phyloP scores from a whole-genome alignment of 2,888 invertebrate species.

The Lepas anatifera region DNA sequence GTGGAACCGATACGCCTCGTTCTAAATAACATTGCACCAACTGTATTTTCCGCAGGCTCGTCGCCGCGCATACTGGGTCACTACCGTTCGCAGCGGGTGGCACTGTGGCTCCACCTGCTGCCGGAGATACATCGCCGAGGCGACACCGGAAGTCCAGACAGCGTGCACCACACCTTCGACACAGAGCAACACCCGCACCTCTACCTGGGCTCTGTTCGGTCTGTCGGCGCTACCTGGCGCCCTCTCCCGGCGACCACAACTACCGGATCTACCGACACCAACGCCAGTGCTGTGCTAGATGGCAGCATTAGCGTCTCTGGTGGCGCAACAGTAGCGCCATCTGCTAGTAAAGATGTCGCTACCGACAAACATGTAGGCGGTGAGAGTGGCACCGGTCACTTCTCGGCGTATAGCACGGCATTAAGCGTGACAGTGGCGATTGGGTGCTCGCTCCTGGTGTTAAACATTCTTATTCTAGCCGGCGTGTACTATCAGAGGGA shows the following conservation, averaged over 20 bases:
- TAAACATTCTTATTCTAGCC: constrained; percentile 86
- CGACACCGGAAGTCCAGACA: constrained; percentile 36
- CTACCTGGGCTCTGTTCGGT: not conserved
- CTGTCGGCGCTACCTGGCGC: constrained; percentile 4
- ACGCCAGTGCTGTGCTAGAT: constrained; percentile 12
- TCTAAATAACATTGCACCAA: too few relatives aligned
- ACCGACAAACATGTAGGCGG: too few relatives aligned
- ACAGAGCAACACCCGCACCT: not conserved
- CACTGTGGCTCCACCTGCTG: constrained; percentile 89
- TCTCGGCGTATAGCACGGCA: constrained; percentile 63
- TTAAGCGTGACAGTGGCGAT: constrained; percentile 90
- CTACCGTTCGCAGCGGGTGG: constrained; percentile 86
- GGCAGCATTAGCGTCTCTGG: not conserved
- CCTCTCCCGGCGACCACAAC: constrained; percentile 5
- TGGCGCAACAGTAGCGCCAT: not conserved
- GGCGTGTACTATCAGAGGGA: constrained; percentile 55
- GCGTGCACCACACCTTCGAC: constrained; percentile 38
- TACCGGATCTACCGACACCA: not conserved
- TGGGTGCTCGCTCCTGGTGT: constrained; percentile 77
- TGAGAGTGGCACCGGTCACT: too few relatives aligned
- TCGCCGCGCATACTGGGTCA: constrained; percentile 85
- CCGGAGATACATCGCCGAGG: constrained; percentile 46
- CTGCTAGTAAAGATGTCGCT: not conserved
- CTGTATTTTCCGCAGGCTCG: constrained; percentile 61
- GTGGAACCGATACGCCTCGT: too few relatives aligned